Conservation (phyloP, 2,888 invertebrate genomes). For the Phanerotoma sp. region DNA sequence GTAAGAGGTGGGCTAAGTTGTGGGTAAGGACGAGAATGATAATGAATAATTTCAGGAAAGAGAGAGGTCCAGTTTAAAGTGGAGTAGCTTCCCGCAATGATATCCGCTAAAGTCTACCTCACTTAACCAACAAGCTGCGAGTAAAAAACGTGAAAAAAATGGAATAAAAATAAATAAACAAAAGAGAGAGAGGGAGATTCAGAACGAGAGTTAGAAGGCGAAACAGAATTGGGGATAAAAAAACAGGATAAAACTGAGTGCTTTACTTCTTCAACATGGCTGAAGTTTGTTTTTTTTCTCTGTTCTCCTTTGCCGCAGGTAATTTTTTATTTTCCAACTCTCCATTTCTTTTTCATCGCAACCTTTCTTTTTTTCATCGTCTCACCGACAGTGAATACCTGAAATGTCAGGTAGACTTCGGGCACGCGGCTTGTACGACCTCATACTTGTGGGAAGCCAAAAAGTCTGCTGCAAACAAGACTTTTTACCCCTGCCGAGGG, state of each 20-base stretch:
- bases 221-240: constrained; percentile 4
- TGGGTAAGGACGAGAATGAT: constrained; percentile 32
- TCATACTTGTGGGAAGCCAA: constrained; percentile 22
- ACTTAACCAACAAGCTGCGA: constrained; percentile 18
- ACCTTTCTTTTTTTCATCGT: constrained; percentile 15
- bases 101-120: constrained; percentile 29
- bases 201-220: too few species aligned
- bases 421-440: neutral
- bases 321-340: constrained; percentile 13
- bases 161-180: neutral
- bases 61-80: constrained; percentile 42
- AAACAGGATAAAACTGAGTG: constrained; percentile 17
- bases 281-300: constrained; percentile 1
- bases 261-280: constrained; percentile 7
- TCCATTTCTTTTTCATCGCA: constrained; percentile 2
- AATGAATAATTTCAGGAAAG: constrained; percentile 52
- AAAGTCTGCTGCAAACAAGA: constrained; percentile 32
- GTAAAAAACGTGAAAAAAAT: constrained; percentile 11
- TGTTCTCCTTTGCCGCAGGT: constrained; percentile 5
- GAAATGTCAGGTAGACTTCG: constrained; percentile 27
- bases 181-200: neutral
- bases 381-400: constrained; percentile 25
- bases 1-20: constrained; percentile 9
- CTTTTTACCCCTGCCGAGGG: constrained; percentile 21
- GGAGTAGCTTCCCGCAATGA: constrained; percentile 40